Base-by-base conservation (phyloP, 2,113 vertebrate genomes). In the Pogona vitticeps region DNA sequence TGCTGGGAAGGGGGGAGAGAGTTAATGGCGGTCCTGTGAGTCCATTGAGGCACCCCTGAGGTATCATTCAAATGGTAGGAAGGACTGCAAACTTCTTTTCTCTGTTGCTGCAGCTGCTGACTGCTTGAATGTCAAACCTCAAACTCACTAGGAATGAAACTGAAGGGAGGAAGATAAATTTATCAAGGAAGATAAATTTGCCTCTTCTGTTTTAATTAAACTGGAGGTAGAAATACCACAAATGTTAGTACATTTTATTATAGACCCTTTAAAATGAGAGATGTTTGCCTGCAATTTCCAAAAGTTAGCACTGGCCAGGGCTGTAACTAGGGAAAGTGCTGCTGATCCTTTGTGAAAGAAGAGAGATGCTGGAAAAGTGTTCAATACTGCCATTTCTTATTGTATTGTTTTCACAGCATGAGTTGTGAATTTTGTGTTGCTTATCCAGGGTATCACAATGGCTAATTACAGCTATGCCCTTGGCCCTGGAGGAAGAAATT, bases 21-120 rank as follows among this genome's bases (percentile, higher is more conserved):
- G 87, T 86, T 89, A 90, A 93, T 0, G 38, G 88, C 83, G 90
- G 92, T 91, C 83, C n/a, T 40, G 28, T 82, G 52, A 87, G 72
- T 63, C 83, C 79, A 59, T 21, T 61, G 58, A 70, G 52, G 59
- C 67, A 38, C 46, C 67, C 68, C 63, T 79, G 0, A 72, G 88
- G 77, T 0, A 1, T 89, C 84, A 80, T 14, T 90, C 83, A 88
- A 88, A 87, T 59, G 88, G 70, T 46, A 91, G 33, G 28, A 77
- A 88, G 78, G 31, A 63, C 33, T 76, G 3, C 56, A 71, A 76
- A 67, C 52, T 76, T 87, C 56, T 63, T 52, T 18, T 76, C 59
- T 82, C 56, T 0, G 0, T 82, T 83, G 31, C 36, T 68, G 61
- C 80, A 86, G 71, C 75, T 84, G 61, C 75, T 84, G 72, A 65